Conservation (phyloP, 2,888 invertebrate species). For the Acleris literana region DNA sequence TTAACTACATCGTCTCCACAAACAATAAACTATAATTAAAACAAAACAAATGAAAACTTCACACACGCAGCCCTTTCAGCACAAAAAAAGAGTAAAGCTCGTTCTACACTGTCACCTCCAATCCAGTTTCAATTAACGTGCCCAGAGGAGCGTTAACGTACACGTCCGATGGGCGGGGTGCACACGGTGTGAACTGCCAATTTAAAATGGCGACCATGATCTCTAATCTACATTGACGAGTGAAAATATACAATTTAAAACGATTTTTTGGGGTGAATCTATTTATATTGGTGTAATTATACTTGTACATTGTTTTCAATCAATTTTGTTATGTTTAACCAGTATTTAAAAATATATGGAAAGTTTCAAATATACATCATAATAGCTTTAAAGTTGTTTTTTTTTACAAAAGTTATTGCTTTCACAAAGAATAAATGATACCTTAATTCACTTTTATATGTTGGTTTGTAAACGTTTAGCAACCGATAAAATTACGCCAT, state of each 20-base stretch:
- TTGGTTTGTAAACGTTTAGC: too few species aligned
- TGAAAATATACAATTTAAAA: background rate
- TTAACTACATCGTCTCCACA: background rate
- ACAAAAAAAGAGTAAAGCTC: slow-evolving; percentile 60
- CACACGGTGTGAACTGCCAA: slow-evolving; percentile 45
- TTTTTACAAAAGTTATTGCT: too few species aligned
- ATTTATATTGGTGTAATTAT: too few species aligned
- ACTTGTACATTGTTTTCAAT: too few species aligned
- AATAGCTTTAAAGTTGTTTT: too few species aligned
- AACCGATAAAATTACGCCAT: too few species aligned
- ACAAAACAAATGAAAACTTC: slow-evolving; percentile 37
- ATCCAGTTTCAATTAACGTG: slow-evolving; percentile 82
- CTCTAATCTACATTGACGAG: background rate
- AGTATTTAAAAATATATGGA: too few species aligned
- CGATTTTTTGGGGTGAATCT: background rate
- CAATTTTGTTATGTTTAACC: too few species aligned
- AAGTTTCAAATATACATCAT: too few species aligned
- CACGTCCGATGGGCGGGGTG: slow-evolving; percentile 53
- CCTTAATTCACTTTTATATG: too few species aligned
- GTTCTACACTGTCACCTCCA: slow-evolving; percentile 82
- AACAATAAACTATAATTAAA: slow-evolving; percentile 5
- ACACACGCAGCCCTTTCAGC: slow-evolving; percentile 47
- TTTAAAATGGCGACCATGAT: slow-evolving; percentile 11
- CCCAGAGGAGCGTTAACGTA: slow-evolving; percentile 76
- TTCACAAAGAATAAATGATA: too few species aligned